These are phyloP conservation scores for Ectropis grisescens DNA, from an alignment of 1,140 invertebrate genomes.

Conservation along the genomic window DNA sequence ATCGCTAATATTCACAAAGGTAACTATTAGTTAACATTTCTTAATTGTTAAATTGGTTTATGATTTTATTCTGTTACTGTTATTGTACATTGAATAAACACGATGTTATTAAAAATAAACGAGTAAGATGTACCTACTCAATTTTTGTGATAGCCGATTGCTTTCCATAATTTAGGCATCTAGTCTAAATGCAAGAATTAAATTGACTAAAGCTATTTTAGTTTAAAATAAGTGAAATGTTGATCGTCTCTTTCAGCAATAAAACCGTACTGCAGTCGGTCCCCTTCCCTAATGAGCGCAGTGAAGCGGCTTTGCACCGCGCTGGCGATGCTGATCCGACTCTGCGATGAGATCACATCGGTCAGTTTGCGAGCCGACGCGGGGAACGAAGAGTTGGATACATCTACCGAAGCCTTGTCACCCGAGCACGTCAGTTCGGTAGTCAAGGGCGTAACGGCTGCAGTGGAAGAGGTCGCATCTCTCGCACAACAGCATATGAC, in stretches of 20 bases:
- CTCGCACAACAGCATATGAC: slow-evolving; percentile 58
- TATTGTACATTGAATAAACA: too few species aligned
- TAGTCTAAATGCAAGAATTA: too few species aligned
- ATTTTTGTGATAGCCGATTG: too few species aligned
- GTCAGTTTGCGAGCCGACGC: slow-evolving; percentile 79
- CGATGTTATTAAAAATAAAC: too few species aligned
- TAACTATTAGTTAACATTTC: slow-evolving; percentile 24
- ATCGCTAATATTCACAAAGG: slow-evolving; percentile 89
- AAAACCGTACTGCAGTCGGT: slow-evolving; percentile 63
- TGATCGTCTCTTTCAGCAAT: slow-evolving; percentile 42
- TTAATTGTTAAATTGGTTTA: too few species aligned
- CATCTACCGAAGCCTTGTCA: slow-evolving; percentile 33
- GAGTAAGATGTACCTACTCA: too few species aligned
- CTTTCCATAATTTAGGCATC: too few species aligned
- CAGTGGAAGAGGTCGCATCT: slow-evolving; percentile 77
- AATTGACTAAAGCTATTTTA: too few species aligned
- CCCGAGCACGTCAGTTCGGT: slow-evolving; percentile 83
- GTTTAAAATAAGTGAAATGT: too few species aligned
- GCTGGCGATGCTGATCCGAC: slow-evolving; percentile 86
- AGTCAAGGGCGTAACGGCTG: slow-evolving; percentile 82
- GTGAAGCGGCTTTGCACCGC: slow-evolving; percentile 90
- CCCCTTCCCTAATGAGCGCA: slow-evolving; percentile 73
- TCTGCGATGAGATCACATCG: slow-evolving; percentile 84
- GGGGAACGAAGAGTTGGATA: slow-evolving; percentile 36
- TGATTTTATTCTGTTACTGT: too few species aligned